Evolutionary conservation across 1,140 invertebrate genomes (phyloP), one percentile per base, ranked within the genome.

Genomic region (Diorhabda elongata): DNA sequence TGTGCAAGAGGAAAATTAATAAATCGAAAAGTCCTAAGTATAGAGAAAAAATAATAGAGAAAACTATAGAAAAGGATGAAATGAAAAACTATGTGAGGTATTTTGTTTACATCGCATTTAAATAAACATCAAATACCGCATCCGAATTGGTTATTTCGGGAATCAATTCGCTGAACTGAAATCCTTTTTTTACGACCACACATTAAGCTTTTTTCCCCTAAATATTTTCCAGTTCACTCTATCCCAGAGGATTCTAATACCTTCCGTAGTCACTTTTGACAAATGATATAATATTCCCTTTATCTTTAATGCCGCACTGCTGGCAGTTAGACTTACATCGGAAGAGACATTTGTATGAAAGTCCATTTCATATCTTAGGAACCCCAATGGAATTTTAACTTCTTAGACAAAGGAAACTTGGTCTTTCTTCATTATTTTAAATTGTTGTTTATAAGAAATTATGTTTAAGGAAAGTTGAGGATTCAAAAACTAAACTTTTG

Each of bases 171-270:
- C 7, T 3, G 44, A 62, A 44, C 61, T 42, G 11, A 44, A 62
- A 62, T 62, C 61, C 61, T 43, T 62, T n/a, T 11, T 62, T 62
- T 62, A 62, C 61, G 61, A 44, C 61, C 42, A 44, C 61, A 62
- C 61, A 44, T 62, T 47, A 5, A 62, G 42, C 44, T 44, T 44
- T 44, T 44, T 62, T 44, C 9, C 61, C 44, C 44, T 43, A 62
- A 62, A 62, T 62, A 62, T 62, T 62, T 62, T 62, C 61, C 61
- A 62, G 44, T 62, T 62, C 61, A 47, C 61, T n/a, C 61, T 8
- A 62, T 44, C 42, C 44, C 61, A 43, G 6, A 62, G 61, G 43
- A 44, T 44, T 44, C 61, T 62, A 47, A 62, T 62, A 62, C 61
- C 44, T 62, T 62, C 5, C 42, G n/a, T 44, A 62, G 42, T 62